Base-by-base conservation (phyloP, 2,888 invertebrate species). In the Acrobasis repandana region DNA sequence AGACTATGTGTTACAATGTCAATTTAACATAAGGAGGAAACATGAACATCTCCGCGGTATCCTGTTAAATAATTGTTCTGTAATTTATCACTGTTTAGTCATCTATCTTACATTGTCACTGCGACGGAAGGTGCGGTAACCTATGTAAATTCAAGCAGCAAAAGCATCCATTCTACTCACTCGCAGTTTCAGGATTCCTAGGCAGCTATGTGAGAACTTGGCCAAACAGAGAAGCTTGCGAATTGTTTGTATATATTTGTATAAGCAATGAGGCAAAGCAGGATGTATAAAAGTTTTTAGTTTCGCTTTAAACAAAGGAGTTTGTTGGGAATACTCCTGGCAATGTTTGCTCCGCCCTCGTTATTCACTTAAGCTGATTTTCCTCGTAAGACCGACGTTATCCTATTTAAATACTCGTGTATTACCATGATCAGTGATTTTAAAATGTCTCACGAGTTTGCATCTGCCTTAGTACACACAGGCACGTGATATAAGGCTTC, bases 171-270 rank as follows among this genome's bases (percentile, higher is more conserved):
- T 77, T 82, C 77, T 70, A 75, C 77, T 79, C 78, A 82, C 77
- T 85, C 73, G 79, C 77, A 80, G 83, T 82, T 84, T 82, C 80
- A 82, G 82, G 85, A 87, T 85, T 84, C 84, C 81, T 76, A 79
- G 70, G 70, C 76, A 77, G 76, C 82, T 77, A 86, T 86, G 86
- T 83, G 83, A 86, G 85, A 85, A 85, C 82, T 82, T 82, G 75
- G 76, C 80, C 80, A 81, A 84, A 82, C 82, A 81, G 79, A 77
- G 78, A 72, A 78, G 75, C 76, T 76, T 74, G 76, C 71, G 83
- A 80, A 87, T 85, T 83, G 83, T 87, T 85, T 80, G 85, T 84
- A 85, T 85, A 86, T 77, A 88, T 88, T 88, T 86, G 86, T 85
- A 78, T 86, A 83, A 83, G 84, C 84, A 87, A 88, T 88, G 83